Conservation (phyloP, 2,113 vertebrate genomes). For the Rhinichthys klamathensis region DNA sequence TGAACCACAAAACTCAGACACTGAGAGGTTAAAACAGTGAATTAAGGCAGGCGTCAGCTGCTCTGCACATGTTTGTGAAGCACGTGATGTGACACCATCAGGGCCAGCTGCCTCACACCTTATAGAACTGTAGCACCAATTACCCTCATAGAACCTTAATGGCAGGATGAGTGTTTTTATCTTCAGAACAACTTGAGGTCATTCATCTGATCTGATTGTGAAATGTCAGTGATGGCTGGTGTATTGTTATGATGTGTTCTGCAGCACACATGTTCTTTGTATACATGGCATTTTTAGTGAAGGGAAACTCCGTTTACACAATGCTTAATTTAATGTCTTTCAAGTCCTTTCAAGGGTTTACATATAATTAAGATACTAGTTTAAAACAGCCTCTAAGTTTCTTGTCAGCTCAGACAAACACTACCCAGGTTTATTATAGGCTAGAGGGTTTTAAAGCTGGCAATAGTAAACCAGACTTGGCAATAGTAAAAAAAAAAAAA, state of each 20-base stretch:
- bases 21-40: background rate
- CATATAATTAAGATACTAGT: background rate
- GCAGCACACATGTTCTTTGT: background rate
- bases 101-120: slow-evolving; percentile 15
- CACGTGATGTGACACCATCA: slow-evolving; percentile 27
- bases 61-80: background rate
- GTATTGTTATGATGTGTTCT: slow-evolving; percentile 23
- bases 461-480: background rate
- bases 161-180: slow-evolving; percentile 1
- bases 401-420: background rate
- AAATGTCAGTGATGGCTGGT: slow-evolving; percentile 11
- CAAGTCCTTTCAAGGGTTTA: background rate
- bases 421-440: background rate
- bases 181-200: slow-evolving; percentile 20
- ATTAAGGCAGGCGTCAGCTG: slow-evolving; percentile 17
- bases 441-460: background rate
- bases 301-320: background rate
- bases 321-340: background rate
- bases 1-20: slow-evolving; percentile 15
- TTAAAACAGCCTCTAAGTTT: background rate
- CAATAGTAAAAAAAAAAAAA: background rate
- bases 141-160: background rate
- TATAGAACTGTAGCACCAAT: background rate
- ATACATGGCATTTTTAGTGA: background rate
- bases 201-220: slow-evolving; percentile 11